Percentiles rank a stretch among this genome's conserved stretches.
phyloP scores from a whole-genome alignment of 2,113 vertebrate genomes.

The Climacteris rufus region DNA sequence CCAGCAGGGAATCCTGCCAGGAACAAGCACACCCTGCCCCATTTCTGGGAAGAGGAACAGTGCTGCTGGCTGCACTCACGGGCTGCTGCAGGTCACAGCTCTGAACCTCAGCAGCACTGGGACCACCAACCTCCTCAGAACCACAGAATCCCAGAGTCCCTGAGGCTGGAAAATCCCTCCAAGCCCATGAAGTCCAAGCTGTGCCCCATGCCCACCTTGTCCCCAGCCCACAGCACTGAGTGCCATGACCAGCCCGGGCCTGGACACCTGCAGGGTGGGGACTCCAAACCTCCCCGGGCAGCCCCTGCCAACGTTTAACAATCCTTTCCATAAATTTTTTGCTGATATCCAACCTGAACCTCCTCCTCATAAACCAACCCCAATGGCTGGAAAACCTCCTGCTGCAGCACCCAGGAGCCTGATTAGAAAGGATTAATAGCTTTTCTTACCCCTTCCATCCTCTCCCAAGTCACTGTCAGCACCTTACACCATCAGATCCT shows the following conservation, averaged over 20 bases:
- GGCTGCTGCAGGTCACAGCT: not conserved
- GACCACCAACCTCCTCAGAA: not conserved
- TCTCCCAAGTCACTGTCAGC: not conserved
- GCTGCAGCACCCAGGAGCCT: not conserved
- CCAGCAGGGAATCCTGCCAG: not conserved
- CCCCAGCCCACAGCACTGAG: not conserved
- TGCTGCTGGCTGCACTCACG: not conserved
- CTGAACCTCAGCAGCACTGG: not conserved
- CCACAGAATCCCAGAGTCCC: not conserved
- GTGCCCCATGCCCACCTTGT: not conserved
- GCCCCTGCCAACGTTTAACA: not conserved
- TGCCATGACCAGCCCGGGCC: fast-evolving
- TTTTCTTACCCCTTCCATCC: not conserved
- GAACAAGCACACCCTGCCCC: not conserved
- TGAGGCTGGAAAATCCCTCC: not conserved
- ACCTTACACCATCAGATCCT: not conserved
- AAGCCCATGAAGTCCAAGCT: fast-evolving
- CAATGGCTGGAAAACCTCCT: not conserved
- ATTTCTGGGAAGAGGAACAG: not conserved
- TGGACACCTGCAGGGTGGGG: not conserved
- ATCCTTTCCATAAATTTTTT: not conserved
- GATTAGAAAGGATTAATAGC: not conserved
- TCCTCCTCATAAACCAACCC: not conserved
- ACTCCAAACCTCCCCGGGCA: not conserved
- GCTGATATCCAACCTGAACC: not conserved